Conservation (phyloP, 2,888 invertebrate genomes). For the Hofmannophila pseudospretella region DNA sequence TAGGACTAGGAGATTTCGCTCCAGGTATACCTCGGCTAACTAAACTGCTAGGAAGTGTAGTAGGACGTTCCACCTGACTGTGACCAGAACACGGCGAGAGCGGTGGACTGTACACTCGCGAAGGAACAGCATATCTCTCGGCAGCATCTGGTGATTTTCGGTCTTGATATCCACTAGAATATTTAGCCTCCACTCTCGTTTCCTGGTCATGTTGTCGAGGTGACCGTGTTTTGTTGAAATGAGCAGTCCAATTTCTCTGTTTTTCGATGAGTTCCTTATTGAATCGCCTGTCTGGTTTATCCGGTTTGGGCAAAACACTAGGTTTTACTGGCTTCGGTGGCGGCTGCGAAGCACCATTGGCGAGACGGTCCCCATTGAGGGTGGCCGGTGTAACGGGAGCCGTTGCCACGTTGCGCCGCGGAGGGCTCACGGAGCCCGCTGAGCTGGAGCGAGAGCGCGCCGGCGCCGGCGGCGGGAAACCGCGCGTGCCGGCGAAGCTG, state of each 20-base stretch:
- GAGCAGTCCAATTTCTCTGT: slow-evolving; percentile 94
- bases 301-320: slow-evolving; percentile 83
- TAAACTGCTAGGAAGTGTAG: slow-evolving; percentile 59
- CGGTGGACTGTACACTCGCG: slow-evolving; percentile 72
- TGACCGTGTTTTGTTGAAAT: slow-evolving; percentile 88
- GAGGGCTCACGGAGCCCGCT: slow-evolving; percentile 80
- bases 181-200: slow-evolving; percentile 50
- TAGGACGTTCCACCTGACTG: slow-evolving; percentile 61
- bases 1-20: slow-evolving; percentile 66
- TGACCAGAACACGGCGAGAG: slow-evolving; percentile 79
- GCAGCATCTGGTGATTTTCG: slow-evolving; percentile 57
- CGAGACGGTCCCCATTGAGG: slow-evolving; percentile 57
- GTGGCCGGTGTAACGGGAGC: slow-evolving; percentile 58
- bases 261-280: slow-evolving; percentile 93
- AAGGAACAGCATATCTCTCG: slow-evolving; percentile 60
- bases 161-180: slow-evolving; percentile 47
- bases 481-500: slow-evolving; percentile 75
- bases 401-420: slow-evolving; percentile 70
- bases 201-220: slow-evolving; percentile 49
- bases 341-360: slow-evolving; percentile 66
- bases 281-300: slow-evolving; percentile 89
- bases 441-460: slow-evolving; percentile 82
- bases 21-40: slow-evolving; percentile 50
- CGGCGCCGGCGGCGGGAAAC: slow-evolving; percentile 71
- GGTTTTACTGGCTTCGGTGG: slow-evolving; percentile 73